Evolutionary conservation across 1,140 invertebrate species (phyloP), one percentile per base, ranked within the genome.

Genomic region (Acyrthosiphon pisum): DNA sequence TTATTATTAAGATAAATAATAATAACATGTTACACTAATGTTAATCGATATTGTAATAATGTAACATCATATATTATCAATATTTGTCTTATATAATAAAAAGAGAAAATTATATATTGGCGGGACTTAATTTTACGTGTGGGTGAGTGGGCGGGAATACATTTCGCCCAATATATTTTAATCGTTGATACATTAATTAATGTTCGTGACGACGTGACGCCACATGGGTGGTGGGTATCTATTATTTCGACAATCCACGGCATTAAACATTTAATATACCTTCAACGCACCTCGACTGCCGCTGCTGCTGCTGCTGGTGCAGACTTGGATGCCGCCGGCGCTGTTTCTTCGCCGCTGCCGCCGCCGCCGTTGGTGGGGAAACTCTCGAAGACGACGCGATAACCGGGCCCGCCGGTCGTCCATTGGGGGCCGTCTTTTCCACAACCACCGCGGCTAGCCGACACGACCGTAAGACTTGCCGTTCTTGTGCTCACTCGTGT

Each of bases 401-500:
- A 14, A 90, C 50, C 23, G 53, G 35, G 50, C 14, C 14, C 46
- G 87, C 46, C 22, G 44, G 11, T 46, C 44, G 35, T 53, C 88
- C 88, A 56, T 89, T 35, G 88, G 88, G 22, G 35, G 50, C 56
- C 87, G 56, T 90, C 88, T 89, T 89, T 89, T 50, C n/a, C 14
- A 37, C 23, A 90, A 89, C 30, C 60, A 76, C 50, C 41, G 37
- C 44, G 46, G 44, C 20, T 6, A 14, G 6, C 60, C n/a, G 44
- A 81, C 44, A 92, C 22, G 3, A 37, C 88, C 44, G 41, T 9
- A 30, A 41, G 60, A 53, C 50, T 53, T 76, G 23, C 11, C 26
- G 87, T 89, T 89, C 35, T 22, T 50, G 23, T 48, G 44, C 8
- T 92, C 91, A 92, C 76, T 92, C 91, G 91, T 92, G 91, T 83